phyloP scores from a whole-genome alignment of 2,797 vertebrate genomes.

The Chromis chromis region DNA sequence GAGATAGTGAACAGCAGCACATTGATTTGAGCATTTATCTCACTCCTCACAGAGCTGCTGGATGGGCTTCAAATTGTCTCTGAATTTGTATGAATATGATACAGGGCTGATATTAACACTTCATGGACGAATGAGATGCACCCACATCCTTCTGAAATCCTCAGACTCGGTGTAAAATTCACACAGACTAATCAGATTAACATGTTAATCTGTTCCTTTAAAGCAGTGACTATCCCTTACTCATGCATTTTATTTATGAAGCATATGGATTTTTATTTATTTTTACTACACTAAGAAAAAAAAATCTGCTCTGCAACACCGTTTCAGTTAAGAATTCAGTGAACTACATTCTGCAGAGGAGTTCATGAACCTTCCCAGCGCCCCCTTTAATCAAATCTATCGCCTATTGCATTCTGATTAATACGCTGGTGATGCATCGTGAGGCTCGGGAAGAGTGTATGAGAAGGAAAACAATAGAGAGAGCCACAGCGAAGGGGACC shows the following conservation, averaged over 20 bases:
- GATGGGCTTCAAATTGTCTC: not conserved
- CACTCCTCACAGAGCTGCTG: not conserved
- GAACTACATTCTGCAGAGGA: not conserved
- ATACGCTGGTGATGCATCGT: slow-evolving; percentile 29
- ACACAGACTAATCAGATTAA: slow-evolving; percentile 25
- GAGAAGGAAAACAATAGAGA: slow-evolving; percentile 39
- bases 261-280: slow-evolving; percentile 2
- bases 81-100: not conserved
- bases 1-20: no score
- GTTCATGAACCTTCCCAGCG: slow-evolving; percentile 4
- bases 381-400: slow-evolving; percentile 6
- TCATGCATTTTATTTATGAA: slow-evolving; percentile 19
- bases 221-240: not conserved
- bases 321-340: not conserved
- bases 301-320: not conserved
- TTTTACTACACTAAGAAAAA: slow-evolving; percentile 5
- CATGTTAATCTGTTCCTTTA: not conserved
- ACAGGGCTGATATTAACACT: not conserved
- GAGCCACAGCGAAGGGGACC: slow-evolving; percentile 41
- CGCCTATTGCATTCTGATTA: slow-evolving; percentile 32
- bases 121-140: slow-evolving; percentile 4
- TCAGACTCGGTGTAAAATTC: slow-evolving; percentile 11
- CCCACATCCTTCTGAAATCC: slow-evolving; percentile 1
- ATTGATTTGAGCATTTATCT: not conserved
- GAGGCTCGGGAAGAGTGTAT: slow-evolving; percentile 21